Conservation (phyloP, 2,888 invertebrate species). For the Agrochola lychnidis region DNA sequence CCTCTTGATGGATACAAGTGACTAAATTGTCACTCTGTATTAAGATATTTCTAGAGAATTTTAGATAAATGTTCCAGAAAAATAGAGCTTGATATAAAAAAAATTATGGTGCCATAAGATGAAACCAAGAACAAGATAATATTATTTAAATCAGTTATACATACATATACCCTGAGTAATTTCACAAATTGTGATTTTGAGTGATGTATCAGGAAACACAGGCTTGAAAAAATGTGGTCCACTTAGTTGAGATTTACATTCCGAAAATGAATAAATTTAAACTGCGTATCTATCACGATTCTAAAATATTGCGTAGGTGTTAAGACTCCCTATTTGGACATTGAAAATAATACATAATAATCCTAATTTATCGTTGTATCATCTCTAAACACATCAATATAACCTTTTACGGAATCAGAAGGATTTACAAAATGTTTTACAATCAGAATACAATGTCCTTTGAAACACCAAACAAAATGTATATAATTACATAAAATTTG, state of each 20-base stretch:
- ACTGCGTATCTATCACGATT: conserved; percentile 24
- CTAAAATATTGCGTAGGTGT: conserved; percentile 38
- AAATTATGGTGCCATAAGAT: neutral
- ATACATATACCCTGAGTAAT: neutral
- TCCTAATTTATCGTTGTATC: conserved; percentile 14
- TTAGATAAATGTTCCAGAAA: neutral
- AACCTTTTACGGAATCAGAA: conserved; percentile 30
- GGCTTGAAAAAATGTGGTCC: neutral
- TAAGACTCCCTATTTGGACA: neutral
- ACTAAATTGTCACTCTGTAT: neutral
- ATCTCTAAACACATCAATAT: neutral
- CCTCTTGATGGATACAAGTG: neutral
- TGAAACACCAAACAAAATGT: neutral
- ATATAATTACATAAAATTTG: conserved; percentile 28
- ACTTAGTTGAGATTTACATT: neutral
- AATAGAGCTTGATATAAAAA: neutral
- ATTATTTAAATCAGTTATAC: neutral
- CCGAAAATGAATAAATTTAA: conserved; percentile 21
- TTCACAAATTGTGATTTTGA: neutral
- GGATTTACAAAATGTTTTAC: neutral
- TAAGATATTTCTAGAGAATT: neutral
- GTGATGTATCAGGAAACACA: neutral
- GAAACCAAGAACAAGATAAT: neutral
- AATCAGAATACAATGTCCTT: conserved; percentile 10
- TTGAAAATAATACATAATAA: conserved; percentile 10